Evolutionary conservation across 2,888 invertebrate species (phyloP).

Genomic region (Entomobrya multifasciata): DNA sequence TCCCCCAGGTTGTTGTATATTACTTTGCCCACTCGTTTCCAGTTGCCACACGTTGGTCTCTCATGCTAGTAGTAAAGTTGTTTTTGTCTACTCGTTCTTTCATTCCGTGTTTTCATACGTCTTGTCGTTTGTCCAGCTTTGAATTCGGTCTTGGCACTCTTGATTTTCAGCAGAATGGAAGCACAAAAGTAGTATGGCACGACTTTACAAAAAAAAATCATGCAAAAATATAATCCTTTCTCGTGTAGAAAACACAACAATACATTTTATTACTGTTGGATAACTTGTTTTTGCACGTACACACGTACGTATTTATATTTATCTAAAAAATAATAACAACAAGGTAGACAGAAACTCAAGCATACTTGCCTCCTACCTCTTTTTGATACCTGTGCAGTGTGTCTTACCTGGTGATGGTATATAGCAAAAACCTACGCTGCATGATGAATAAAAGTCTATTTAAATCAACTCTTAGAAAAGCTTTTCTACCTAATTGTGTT

Average conservation of each 20-base stretch:
- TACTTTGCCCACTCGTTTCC: background rate
- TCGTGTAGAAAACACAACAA: background rate
- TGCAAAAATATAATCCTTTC: background rate
- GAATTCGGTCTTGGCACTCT: background rate
- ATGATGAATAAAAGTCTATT: background rate
- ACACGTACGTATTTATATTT: background rate
- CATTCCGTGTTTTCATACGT: background rate
- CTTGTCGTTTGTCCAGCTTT: background rate
- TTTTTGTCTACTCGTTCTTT: background rate
- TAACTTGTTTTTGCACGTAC: background rate
- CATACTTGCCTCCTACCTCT: background rate
- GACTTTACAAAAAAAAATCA: background rate
- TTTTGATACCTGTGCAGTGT: background rate
- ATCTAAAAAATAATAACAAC: background rate
- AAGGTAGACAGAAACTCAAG: background rate
- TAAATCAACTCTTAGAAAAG: no score
- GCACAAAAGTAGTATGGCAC: background rate
- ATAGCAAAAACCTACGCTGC: background rate
- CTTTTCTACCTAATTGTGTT: no score
- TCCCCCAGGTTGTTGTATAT: background rate
- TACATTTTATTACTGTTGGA: background rate
- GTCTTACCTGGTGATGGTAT: background rate
- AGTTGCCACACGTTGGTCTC: no score
- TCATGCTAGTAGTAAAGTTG: slow-evolving; percentile 6
- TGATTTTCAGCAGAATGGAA: background rate